Percentiles rank a stretch among this genome's conserved stretches.
Evolutionary conservation across 2,113 vertebrate genomes (phyloP).

Genomic region (Osmerus eperlanus): DNA sequence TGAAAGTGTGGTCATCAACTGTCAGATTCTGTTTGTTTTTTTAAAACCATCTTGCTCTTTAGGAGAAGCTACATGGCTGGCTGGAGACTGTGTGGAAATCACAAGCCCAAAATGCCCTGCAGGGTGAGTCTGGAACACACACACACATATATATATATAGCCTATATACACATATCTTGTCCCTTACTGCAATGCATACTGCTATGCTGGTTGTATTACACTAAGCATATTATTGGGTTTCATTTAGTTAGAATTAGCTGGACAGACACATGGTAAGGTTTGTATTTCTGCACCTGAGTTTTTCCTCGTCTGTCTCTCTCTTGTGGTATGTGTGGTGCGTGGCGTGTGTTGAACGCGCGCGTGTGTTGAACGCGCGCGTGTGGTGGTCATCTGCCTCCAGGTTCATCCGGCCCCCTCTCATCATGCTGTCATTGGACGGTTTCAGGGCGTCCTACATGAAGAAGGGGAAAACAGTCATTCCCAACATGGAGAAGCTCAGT

Average conservation of each 20-base stretch:
- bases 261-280: not conserved
- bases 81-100: conserved; percentile 92
- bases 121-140: conserved; percentile 75
- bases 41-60: not conserved
- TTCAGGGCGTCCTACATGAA: conserved; percentile 94
- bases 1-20: too few relatives aligned
- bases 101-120: conserved; percentile 84
- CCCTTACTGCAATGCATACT: too few relatives aligned
- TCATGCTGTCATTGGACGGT: conserved; percentile 95
- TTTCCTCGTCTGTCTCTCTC: too few relatives aligned
- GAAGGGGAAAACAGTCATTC: conserved; percentile 87
- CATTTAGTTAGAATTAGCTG: too few relatives aligned
- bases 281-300: too few relatives aligned
- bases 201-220: too few relatives aligned
- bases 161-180: too few relatives aligned
- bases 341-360: not conserved
- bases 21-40: not conserved
- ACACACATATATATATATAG: not conserved
- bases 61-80: conserved; percentile 87
- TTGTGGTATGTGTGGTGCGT: too few relatives aligned
- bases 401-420: conserved; percentile 89
- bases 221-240: not conserved
- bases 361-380: not conserved
- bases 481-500: conserved; percentile 96
- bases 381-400: conserved; percentile 57